These are phyloP conservation scores for Pogonocichla stellata DNA, from an alignment of 2,113 vertebrate genomes.

Conservation along the genomic window DNA sequence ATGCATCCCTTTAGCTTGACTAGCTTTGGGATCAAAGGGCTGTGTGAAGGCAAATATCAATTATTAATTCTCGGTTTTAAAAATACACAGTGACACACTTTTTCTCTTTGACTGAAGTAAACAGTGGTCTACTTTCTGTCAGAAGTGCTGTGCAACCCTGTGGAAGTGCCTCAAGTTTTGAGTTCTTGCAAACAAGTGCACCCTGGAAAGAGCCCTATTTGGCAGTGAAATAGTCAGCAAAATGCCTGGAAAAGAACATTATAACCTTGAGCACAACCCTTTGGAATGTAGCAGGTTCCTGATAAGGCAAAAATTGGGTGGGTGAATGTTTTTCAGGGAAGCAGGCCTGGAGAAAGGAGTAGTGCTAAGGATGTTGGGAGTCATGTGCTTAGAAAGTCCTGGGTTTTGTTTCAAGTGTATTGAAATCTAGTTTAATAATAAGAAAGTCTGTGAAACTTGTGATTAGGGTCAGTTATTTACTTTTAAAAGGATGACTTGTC, in stretches of 20 bases:
- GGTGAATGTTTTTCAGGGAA: slow-evolving; percentile 25
- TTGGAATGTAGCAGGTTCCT: slow-evolving; percentile 61
- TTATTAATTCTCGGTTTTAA: slow-evolving; percentile 19
- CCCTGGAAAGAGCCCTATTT: neutral
- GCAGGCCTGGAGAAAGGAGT: neutral
- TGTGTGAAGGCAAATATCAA: neutral
- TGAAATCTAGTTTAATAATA: neutral
- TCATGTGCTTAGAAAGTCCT: neutral
- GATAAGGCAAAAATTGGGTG: slow-evolving; percentile 35
- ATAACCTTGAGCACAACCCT: slow-evolving; percentile 47
- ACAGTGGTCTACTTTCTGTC: neutral
- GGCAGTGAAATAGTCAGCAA: slow-evolving; percentile 33
- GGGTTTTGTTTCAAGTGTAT: neutral
- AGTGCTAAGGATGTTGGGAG: neutral
- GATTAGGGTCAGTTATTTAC: neutral
- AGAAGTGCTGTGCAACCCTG: neutral
- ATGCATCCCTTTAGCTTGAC: neutral
- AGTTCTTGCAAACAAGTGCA: neutral
- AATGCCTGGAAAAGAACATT: slow-evolving; percentile 37
- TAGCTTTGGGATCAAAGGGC: slow-evolving; percentile 13
- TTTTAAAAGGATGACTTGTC: neutral
- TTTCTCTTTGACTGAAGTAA: neutral
- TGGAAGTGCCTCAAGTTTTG: neutral
- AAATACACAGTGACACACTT: slow-evolving; percentile 19
- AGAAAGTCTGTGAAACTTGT: neutral